Conservation (phyloP, 2,888 invertebrate genomes). For the Mimas tiliae region DNA sequence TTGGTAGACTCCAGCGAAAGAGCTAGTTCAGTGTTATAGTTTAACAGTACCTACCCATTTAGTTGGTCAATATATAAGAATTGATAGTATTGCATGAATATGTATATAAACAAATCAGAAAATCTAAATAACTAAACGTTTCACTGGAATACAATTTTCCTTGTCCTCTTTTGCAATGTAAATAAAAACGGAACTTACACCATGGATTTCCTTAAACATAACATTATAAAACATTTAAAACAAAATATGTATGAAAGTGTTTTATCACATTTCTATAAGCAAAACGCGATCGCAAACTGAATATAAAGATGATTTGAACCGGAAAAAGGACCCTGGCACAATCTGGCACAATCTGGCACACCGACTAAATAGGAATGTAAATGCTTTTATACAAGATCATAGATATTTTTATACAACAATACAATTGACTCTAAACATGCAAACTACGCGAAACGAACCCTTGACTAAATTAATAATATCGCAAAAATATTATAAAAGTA, state of each 20-base stretch:
- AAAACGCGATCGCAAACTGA: constrained; percentile 2
- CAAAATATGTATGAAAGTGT: constrained; percentile 14
- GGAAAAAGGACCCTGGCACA: constrained; percentile 21
- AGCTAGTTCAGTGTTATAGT: too few relatives aligned
- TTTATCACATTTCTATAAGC: constrained; percentile 11
- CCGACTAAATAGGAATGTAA: constrained; percentile 22
- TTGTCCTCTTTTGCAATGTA: neutral
- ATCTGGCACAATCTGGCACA: constrained; percentile 22
- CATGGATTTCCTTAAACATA: neutral
- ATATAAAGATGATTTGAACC: constrained; percentile 17
- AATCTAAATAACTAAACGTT: too few relatives aligned
- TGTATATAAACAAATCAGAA: too few relatives aligned
- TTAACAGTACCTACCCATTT: too few relatives aligned
- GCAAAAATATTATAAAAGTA: constrained; percentile 20
- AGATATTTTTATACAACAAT: constrained; percentile 18
- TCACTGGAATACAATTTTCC: neutral
- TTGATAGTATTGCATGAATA: too few relatives aligned
- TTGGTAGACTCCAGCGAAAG: too few relatives aligned
- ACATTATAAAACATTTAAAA: neutral
- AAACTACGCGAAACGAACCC: constrained; percentile 14
- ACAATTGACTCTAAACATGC: constrained; percentile 13
- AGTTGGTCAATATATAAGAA: too few relatives aligned
- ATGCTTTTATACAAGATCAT: constrained; percentile 16
- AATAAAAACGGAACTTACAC: neutral
- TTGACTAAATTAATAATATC: constrained; percentile 17